phyloP scores from a whole-genome alignment of 1,140 invertebrate genomes.

The Trissolcus basalis region DNA sequence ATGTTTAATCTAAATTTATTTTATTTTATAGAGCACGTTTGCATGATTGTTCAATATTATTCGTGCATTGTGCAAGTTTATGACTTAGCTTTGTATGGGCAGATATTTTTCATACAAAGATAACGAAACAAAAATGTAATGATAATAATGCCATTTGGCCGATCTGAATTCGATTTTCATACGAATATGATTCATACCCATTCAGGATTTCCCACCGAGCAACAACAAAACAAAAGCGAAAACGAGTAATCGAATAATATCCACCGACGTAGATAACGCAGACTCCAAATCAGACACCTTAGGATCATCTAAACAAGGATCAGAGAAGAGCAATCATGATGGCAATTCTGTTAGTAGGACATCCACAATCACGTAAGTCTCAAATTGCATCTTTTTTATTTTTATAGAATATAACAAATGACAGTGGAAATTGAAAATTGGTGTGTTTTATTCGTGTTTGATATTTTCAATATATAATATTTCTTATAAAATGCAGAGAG shows the following conservation, averaged over 20 bases:
- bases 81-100: conserved; percentile 14
- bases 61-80: conserved; percentile 26
- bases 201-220: conserved; percentile 77
- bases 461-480: no score
- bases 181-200: not conserved
- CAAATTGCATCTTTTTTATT: conserved; percentile 1
- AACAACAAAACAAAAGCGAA: conserved; percentile 78
- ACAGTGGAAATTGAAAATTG: not conserved
- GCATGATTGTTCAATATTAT: conserved; percentile 31
- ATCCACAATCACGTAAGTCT: conserved; percentile 71
- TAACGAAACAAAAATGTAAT: not conserved
- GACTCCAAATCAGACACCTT: conserved; percentile 71
- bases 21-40: conserved; percentile 18
- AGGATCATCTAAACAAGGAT: conserved; percentile 67
- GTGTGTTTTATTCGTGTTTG: not conserved
- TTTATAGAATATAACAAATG: not conserved
- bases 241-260: conserved; percentile 69
- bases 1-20: no score
- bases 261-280: conserved; percentile 68
- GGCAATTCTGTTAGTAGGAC: conserved; percentile 74
- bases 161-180: no score
- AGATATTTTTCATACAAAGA: no score
- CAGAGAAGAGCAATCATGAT: conserved; percentile 73
- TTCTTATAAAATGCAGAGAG: no score
- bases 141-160: no score